phyloP scores from a whole-genome alignment of 2,888 invertebrate species.

The Pachycephus smyrnensis region DNA sequence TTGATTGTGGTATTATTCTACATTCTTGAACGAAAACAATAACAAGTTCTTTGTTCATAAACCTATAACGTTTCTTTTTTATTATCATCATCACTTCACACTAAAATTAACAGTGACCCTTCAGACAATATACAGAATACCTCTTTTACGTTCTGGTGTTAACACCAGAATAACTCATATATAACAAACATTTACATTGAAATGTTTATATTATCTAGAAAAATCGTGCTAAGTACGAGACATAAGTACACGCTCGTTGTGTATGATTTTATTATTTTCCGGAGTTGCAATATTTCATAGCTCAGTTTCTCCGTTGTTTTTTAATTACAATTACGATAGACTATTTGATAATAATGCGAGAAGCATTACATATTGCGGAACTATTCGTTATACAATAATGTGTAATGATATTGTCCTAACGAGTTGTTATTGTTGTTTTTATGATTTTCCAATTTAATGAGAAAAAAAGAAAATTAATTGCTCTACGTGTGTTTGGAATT shows the following conservation, averaged over 20 bases:
- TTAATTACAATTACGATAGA: not conserved
- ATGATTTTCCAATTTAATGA: not conserved
- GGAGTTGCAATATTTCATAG: not conserved
- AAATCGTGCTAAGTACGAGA: not conserved
- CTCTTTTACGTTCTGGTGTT: not conserved
- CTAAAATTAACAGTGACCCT: not conserved
- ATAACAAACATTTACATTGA: not conserved
- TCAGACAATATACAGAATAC: not conserved
- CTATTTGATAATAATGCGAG: not conserved
- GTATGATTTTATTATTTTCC: not conserved
- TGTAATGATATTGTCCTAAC: not conserved
- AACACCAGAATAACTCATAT: not conserved
- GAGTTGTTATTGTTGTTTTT: not conserved
- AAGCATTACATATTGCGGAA: not conserved
- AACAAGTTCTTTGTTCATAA: not conserved
- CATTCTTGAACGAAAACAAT: not conserved
- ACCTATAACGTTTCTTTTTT: not conserved
- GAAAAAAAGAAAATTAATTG: not conserved
- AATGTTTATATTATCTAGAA: constrained; percentile 1
- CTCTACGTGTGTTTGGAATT: not conserved
- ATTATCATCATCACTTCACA: not conserved
- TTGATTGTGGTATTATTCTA: not conserved
- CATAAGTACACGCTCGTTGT: not conserved
- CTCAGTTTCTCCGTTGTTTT: not conserved
- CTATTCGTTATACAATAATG: not conserved